Percentiles rank a stretch among this genome's conserved stretches.
Evolutionary conservation across 2,113 vertebrate genomes (phyloP).

Genomic region (Aramus guarauna): DNA sequence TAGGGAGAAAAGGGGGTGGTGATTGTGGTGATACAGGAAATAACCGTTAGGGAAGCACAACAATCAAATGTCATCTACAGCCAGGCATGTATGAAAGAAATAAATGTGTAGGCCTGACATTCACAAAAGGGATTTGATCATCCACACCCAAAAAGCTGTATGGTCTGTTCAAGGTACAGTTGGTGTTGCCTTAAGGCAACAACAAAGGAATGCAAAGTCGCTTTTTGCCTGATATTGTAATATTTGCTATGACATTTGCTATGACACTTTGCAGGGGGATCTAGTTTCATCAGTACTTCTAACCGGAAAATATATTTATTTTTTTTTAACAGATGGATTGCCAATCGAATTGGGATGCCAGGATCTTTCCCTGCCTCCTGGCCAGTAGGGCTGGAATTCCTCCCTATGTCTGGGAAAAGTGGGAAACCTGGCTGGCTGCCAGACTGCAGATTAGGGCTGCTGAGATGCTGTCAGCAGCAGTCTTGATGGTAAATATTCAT

Average conservation of each 20-base stretch:
- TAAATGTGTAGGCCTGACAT: background rate
- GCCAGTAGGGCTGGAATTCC: background rate
- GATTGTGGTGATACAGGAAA: background rate
- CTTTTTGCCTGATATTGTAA: background rate
- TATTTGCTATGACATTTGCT: background rate
- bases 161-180: background rate
- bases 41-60: background rate
- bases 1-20: background rate
- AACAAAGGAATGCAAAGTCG: background rate
- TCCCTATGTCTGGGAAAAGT: background rate
- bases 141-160: background rate
- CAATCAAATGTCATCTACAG: background rate
- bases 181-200: background rate
- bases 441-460: slow-evolving; percentile 12
- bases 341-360: background rate
- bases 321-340: background rate
- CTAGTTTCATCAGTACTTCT: background rate
- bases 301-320: background rate
- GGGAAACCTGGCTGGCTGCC: slow-evolving; percentile 33
- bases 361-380: background rate
- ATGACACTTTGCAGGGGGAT: background rate
- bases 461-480: slow-evolving; percentile 47
- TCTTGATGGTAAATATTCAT: slow-evolving; percentile 62
- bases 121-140: background rate
- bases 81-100: background rate